A percentile compares a stretch with the other conserved stretches of the same genome.
phyloP scores from a whole-genome alignment of 92 coral and sea anemone species.

The Porites divaricata region DNA sequence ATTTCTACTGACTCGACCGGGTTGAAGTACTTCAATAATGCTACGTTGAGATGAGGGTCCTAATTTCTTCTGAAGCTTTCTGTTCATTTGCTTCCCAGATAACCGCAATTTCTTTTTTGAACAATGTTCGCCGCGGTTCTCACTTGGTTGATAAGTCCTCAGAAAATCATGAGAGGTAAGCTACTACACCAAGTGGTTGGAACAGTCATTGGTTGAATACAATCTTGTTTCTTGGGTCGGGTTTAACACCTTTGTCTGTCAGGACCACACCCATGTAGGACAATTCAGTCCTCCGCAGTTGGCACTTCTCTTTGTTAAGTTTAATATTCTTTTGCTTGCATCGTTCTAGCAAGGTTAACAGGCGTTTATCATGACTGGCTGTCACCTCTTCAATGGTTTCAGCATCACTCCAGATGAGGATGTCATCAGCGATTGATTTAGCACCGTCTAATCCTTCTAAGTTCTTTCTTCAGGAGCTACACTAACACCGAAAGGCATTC shows the following conservation, averaged over 20 bases:
- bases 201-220: no score
- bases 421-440: constrained; percentile 6
- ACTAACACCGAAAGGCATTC: constrained; percentile 1
- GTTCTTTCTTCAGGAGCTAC: no score
- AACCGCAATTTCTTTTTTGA: no score
- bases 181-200: constrained; percentile 4
- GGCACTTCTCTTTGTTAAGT: no score
- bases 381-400: constrained; percentile 32
- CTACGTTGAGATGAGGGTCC: constrained; percentile 35
- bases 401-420: constrained; percentile 5
- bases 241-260: constrained; percentile 56
- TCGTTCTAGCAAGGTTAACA: constrained; percentile 21
- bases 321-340: constrained; percentile 24
- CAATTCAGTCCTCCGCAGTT: constrained; percentile 4
- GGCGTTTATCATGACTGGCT: constrained; percentile 15
- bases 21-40: constrained; percentile 42
- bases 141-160: constrained; percentile 27
- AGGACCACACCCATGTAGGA: constrained; percentile 29
- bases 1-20: constrained; percentile 18
- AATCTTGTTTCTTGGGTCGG: no score
- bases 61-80: constrained; percentile 44
- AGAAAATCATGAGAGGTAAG: constrained; percentile 34
- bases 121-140: no score
- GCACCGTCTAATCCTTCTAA: no score
- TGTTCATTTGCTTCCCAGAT: constrained; percentile 4